These are phyloP conservation scores for Coreius guichenoti DNA, from an alignment of 2,797 vertebrate species.

Conservation along the genomic window DNA sequence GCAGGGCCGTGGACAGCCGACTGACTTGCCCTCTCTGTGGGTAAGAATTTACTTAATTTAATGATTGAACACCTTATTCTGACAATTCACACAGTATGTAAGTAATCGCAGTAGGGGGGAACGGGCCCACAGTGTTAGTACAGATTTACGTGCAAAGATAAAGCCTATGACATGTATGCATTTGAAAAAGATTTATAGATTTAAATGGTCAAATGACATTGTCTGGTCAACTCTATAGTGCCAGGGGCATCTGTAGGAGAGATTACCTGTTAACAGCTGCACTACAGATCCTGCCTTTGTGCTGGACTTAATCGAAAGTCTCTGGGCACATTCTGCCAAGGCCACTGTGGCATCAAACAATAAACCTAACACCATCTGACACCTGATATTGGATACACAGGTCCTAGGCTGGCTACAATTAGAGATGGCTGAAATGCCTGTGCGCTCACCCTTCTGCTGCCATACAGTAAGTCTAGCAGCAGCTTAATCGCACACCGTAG, in stretches of 20 bases:
- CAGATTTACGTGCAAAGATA: neutral
- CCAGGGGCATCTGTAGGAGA: constrained; percentile 30
- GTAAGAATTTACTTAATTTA: constrained; percentile 69
- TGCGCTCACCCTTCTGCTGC: constrained; percentile 21
- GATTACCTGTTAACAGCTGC: constrained; percentile 66
- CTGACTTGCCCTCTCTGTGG: constrained; percentile 83
- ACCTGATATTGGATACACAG: constrained; percentile 43
- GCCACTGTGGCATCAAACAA: constrained; percentile 52
- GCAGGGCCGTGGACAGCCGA: constrained; percentile 76
- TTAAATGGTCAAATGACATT: constrained; percentile 27
- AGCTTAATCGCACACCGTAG: constrained; percentile 43
- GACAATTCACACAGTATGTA: neutral
- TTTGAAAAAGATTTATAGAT: constrained; percentile 47
- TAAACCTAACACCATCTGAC: constrained; percentile 39
- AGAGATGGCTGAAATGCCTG: constrained; percentile 49
- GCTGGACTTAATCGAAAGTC: constrained; percentile 62
- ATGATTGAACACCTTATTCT: neutral
- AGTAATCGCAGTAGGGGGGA: neutral
- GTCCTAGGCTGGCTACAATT: constrained; percentile 38
- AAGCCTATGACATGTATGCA: neutral
- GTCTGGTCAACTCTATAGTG: constrained; percentile 10
- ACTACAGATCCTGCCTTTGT: constrained; percentile 60
- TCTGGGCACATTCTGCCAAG: constrained; percentile 50
- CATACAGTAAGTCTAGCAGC: constrained; percentile 40
- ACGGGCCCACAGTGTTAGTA: neutral